These are phyloP conservation scores for Salvelinus sp. DNA, from an alignment of 2,113 vertebrate genomes.

Conservation along the genomic window DNA sequence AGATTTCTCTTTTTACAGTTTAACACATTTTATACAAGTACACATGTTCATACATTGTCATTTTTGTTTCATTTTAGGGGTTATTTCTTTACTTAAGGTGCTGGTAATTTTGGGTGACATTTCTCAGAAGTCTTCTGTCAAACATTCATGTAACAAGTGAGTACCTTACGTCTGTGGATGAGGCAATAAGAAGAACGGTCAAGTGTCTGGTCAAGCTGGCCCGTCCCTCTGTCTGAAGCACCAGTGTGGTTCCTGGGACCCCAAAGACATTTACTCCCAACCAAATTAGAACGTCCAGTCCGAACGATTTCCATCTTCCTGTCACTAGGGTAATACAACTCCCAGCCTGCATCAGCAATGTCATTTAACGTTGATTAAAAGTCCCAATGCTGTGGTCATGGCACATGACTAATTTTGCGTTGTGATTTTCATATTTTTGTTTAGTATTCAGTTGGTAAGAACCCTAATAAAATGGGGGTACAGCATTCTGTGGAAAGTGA, in stretches of 20 bases:
- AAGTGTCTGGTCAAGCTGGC: slow-evolving; percentile 27
- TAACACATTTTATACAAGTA: slow-evolving; percentile 75
- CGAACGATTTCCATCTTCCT: slow-evolving; percentile 11
- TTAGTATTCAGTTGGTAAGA: slow-evolving; percentile 42
- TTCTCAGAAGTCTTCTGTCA: slow-evolving; percentile 52
- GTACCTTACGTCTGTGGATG: slow-evolving; percentile 47
- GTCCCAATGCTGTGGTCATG: slow-evolving; percentile 43
- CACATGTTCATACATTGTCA: slow-evolving; percentile 69
- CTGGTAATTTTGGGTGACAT: slow-evolving; percentile 73
- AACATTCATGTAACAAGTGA: slow-evolving; percentile 74
- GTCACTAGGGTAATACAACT: slow-evolving; percentile 16
- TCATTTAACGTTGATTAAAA: slow-evolving; percentile 35
- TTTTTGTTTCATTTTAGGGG: slow-evolving; percentile 52
- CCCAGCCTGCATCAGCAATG: slow-evolving; percentile 27
- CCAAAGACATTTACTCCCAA: not conserved
- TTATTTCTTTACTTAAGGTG: slow-evolving; percentile 70
- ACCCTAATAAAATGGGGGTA: slow-evolving; percentile 37
- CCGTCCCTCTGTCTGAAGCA: slow-evolving; percentile 3
- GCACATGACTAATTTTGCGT: slow-evolving; percentile 30
- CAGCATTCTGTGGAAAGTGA: slow-evolving; percentile 65
- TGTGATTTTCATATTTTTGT: slow-evolving; percentile 10
- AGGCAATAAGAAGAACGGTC: slow-evolving; percentile 13
- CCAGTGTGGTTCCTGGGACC: not conserved
- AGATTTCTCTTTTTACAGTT: slow-evolving; percentile 70
- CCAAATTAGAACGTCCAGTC: not conserved